A percentile compares a stretch with the other conserved stretches of the same genome.
Evolutionary conservation across 2,888 invertebrate species (phyloP).

Genomic region (Cinara cedri): DNA sequence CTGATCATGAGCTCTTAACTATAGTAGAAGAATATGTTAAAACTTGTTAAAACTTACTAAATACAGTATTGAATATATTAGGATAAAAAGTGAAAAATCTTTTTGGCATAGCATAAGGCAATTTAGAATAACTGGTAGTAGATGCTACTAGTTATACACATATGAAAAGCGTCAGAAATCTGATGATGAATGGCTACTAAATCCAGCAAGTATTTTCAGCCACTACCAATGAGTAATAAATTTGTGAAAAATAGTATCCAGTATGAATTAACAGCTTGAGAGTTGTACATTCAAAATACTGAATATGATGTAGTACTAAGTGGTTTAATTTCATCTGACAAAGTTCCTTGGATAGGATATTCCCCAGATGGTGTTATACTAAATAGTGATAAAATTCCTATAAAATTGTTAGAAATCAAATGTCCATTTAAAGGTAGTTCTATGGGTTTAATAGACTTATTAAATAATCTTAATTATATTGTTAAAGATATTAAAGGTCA

Average conservation of each 20-base stretch:
- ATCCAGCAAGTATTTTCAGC: constrained; percentile 30
- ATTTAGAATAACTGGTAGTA: neutral
- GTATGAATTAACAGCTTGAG: neutral
- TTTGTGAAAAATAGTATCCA: neutral
- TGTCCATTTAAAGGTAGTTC: constrained; percentile 4
- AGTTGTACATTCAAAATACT: neutral
- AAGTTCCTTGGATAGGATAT: constrained; percentile 10
- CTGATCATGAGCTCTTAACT: neutral
- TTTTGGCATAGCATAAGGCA: no score
- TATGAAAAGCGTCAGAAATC: neutral
- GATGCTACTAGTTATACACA: neutral
- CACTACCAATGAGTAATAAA: constrained; percentile 6
- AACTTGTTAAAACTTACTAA: neutral
- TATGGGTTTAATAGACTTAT: neutral
- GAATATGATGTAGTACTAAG: neutral
- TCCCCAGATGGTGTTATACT: constrained; percentile 7
- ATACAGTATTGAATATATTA: neutral
- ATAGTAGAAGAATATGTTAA: neutral
- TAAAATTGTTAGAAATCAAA: constrained; percentile 2
- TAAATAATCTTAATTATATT: neutral
- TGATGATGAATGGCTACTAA: constrained; percentile 16
- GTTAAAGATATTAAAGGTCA: neutral
- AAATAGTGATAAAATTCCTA: neutral
- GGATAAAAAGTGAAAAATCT: constrained; percentile 1
- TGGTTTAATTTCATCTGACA: constrained; percentile 1